A percentile compares a stretch with the other conserved stretches of the same genome.
Conservation (phyloP, 2,888 invertebrate species). For the Agrochola circellaris region DNA sequence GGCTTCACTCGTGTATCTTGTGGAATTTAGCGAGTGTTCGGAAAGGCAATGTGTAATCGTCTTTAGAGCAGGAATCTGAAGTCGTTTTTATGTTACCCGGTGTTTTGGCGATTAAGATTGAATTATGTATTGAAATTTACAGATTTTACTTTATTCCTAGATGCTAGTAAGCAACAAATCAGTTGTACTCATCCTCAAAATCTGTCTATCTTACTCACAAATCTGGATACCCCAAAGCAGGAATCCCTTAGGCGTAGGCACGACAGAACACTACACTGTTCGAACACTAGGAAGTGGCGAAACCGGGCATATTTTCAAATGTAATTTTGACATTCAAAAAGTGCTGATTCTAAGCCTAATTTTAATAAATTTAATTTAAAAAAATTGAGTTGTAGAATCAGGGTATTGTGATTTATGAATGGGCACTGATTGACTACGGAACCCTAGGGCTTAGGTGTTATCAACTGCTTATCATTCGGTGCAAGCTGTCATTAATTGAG, state of each 20-base stretch:
- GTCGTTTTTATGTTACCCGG: neutral
- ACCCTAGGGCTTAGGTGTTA: slow-evolving; percentile 28
- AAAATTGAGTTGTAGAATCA: neutral
- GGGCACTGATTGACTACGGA: slow-evolving; percentile 18
- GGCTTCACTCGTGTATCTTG: slow-evolving; percentile 39
- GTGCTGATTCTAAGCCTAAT: neutral
- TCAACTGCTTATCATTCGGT: slow-evolving; percentile 35
- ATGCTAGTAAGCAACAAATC: neutral
- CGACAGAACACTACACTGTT: neutral
- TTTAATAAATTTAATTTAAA: no score
- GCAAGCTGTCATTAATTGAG: slow-evolving; percentile 51
- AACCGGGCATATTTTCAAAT: neutral
- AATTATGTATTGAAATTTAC: neutral
- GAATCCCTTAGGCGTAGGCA: neutral
- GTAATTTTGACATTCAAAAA: neutral
- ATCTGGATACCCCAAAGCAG: neutral
- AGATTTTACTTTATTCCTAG: neutral
- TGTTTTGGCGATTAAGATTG: neutral
- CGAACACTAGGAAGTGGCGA: neutral
- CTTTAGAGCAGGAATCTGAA: neutral
- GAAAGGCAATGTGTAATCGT: slow-evolving; percentile 28
- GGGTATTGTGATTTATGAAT: slow-evolving; percentile 2
- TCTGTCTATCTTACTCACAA: neutral
- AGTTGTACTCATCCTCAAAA: neutral
- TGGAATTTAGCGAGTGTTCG: slow-evolving; percentile 40